Base-by-base conservation (phyloP, 2,888 invertebrate species). In the Pristionchus arcanus region DNA sequence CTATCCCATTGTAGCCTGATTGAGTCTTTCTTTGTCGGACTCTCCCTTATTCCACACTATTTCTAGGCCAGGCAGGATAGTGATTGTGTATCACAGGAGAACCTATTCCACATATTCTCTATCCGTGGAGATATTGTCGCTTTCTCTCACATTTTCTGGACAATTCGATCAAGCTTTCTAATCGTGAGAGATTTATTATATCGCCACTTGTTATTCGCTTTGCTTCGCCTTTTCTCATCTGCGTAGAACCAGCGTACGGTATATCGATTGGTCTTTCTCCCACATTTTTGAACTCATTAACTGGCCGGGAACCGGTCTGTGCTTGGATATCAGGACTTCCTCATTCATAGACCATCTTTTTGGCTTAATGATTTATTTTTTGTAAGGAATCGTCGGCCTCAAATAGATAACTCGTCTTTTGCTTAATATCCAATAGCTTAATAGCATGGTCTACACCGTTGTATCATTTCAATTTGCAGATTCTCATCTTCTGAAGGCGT, bases 191-290 rank as follows among this genome's bases (percentile, higher is more conserved):
- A 71, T 71, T 71, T 71, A 71, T 34, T 31, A 16, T 31, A 5
- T 28, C 16, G 13, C 74, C 28, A 77, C 77, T 77, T 77, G 77
- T 77, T 77, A 77, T 77, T 77, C 77, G 77, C 77, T 49, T 21
- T 49, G 0, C 9, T 13, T 49, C 42, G 21, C 42, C 49, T 68
- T 53, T 28, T 28, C 68, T 9, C 19, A 28, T 34, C 28, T 21
- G 42, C 42, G 42, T 49, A 71, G 71, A 71, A 71, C 71, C 13
- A 49, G 71, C 71, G 31, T 71, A 71, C 71, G 31, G 71, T 71
- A 71, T 34, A 71, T 71, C 34, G 71, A 71, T 71, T 34, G 28
- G 66, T 9, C 28, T 28, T 66, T 28, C 66, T 28, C 66, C 66
- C 66, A 59, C 59, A 5, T 21, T 59, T 59, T 59, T 59, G 59